Base-by-base conservation (phyloP, 2,888 invertebrate species). In the Ctena decussata region DNA sequence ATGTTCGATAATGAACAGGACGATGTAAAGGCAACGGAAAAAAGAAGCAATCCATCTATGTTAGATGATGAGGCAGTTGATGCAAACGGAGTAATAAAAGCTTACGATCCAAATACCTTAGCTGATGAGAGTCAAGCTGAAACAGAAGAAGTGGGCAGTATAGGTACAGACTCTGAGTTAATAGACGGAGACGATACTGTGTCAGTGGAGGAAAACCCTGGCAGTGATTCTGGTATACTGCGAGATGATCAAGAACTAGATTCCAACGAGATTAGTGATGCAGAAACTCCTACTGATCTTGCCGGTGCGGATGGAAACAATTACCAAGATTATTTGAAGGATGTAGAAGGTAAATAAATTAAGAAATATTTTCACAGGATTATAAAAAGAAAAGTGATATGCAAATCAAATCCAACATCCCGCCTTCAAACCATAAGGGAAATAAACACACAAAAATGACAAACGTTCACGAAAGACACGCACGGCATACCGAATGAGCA, bases 1-100 rank as follows among this genome's bases (percentile, higher is more conserved):
- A 86, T 89, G 81, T 92, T 84, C 80, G 90, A 89, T 15, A 92
- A 92, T 74, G 89, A 91, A 79, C 91, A 91, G 75, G 90, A 92
- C 70, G 79, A 71, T 0, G 44, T 35, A 32, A 57, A 75, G 57
- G 76, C 80, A 12, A 82, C 69, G 32, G 41, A 44, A 18, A 91
- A 91, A 70, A 49, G 87, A 37, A 77, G 60, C 15, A 80, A 80
- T 30, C 80, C 80, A 27, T 35, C 53, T 6, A 60, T 35, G 32
- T 21, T 65, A 11, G 35, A 65, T 8, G 65, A 65, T 11, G 65
- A 35, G 5, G 15, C 65, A 35, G 18, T 65, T 21, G 65, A 65
- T n/a, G 3, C 35, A 1, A 30, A 21, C 18, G 72, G 72, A n/a
- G 39, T 24, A 24, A 44, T 72, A 30, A 35, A 72, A 30, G 72